A percentile compares a stretch with the other conserved stretches of the same genome.
These are phyloP conservation scores for Seriola aureovittata DNA, from an alignment of 2,113 vertebrate species.

Conservation along the genomic window DNA sequence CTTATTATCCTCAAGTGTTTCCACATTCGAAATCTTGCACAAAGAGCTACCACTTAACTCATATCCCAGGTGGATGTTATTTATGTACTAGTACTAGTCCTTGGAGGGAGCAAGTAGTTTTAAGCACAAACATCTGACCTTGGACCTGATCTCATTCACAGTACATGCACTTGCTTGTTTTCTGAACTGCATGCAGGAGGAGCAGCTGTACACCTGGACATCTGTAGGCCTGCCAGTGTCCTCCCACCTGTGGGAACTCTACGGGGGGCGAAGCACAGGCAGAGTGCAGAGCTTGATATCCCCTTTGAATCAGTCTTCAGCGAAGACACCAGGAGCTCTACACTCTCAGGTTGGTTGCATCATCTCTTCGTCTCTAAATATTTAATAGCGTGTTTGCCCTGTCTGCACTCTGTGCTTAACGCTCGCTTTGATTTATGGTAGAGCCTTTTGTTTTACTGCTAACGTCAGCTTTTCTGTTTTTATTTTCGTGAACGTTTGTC, in stretches of 20 bases:
- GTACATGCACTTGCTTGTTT: neutral
- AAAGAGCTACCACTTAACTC: neutral
- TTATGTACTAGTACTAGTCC: neutral
- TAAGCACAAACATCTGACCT: neutral
- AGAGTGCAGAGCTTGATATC: constrained; percentile 48
- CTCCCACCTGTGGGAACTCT: constrained; percentile 74
- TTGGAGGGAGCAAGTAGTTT: neutral
- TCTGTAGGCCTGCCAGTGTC: constrained; percentile 75
- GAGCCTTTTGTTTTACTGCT: neutral
- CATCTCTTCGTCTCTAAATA: constrained; percentile 7
- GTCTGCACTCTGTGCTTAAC: neutral
- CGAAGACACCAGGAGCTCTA: constrained; percentile 31
- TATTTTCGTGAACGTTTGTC: neutral
- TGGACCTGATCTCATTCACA: constrained; percentile 13
- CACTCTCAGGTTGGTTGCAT: constrained; percentile 66
- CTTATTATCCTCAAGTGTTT: constrained; percentile 13
- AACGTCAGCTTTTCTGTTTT: neutral
- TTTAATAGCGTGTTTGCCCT: neutral
- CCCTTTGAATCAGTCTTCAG: constrained; percentile 51
- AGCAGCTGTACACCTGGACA: constrained; percentile 81
- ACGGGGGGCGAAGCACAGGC: constrained; percentile 57
- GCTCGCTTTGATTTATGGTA: neutral
- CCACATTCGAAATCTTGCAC: neutral
- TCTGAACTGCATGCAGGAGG: constrained; percentile 62
- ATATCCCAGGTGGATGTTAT: constrained; percentile 11